Evolutionary conservation across 1,140 invertebrate genomes (phyloP).

Genomic region (Euwallacea similis): DNA sequence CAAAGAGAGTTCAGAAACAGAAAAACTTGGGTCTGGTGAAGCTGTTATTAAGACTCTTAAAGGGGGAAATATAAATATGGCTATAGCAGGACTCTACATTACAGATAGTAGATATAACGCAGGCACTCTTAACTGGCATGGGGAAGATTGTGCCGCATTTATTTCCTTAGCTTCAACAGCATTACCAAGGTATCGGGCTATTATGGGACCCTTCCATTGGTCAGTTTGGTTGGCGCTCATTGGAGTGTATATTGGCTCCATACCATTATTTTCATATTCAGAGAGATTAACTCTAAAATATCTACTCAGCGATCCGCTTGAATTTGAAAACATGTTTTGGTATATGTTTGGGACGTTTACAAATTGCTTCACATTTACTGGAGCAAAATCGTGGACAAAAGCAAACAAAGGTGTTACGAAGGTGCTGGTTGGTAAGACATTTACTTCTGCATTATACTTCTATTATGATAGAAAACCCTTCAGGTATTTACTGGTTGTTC

Average conservation of each 20-base stretch:
- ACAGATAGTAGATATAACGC: slow-evolving; percentile 60
- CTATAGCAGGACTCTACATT: slow-evolving; percentile 67
- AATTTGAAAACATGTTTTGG: slow-evolving; percentile 77
- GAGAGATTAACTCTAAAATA: slow-evolving; percentile 65
- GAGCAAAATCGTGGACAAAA: slow-evolving; percentile 67
- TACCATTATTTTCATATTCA: slow-evolving; percentile 71
- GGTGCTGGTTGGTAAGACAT: slow-evolving; percentile 64
- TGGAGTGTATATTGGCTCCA: slow-evolving; percentile 67
- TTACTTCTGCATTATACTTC: not conserved
- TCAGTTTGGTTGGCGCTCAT: slow-evolving; percentile 73
- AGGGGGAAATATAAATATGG: slow-evolving; percentile 60
- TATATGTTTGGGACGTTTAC: slow-evolving; percentile 81
- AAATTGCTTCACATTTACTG: slow-evolving; percentile 72
- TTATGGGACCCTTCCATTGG: slow-evolving; percentile 77
- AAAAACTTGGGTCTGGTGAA: slow-evolving; percentile 57
- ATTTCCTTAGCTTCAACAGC: slow-evolving; percentile 73
- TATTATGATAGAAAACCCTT: slow-evolving; percentile 33
- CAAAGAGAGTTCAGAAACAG: slow-evolving; percentile 57
- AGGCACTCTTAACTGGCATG: slow-evolving; percentile 64
- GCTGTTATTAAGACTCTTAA: slow-evolving; percentile 59
- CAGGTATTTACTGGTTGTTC: slow-evolving; percentile 76
- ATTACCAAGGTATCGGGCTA: slow-evolving; percentile 75
- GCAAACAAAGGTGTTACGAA: slow-evolving; percentile 69
- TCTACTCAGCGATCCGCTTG: slow-evolving; percentile 65
- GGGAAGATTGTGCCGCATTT: slow-evolving; percentile 72